Conservation (phyloP, 2,888 invertebrate species). For the Malachius bipustulatus region DNA sequence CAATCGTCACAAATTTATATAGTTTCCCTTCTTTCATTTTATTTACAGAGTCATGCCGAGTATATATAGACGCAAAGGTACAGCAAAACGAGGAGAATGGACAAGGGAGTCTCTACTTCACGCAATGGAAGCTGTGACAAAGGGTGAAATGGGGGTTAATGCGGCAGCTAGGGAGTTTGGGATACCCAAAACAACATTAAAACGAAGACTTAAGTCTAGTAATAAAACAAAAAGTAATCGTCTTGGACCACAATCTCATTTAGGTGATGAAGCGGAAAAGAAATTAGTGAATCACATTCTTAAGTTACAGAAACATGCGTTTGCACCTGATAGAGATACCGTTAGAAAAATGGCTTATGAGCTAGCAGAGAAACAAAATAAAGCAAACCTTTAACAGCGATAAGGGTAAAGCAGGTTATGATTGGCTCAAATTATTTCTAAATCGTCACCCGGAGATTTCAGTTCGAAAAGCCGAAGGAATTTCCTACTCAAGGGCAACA, state of each 20-base stretch:
- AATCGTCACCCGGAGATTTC: slow-evolving; percentile 9
- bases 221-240: not conserved
- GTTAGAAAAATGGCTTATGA: slow-evolving; percentile 2
- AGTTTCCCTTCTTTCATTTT: too few species aligned
- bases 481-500: slow-evolving; percentile 8
- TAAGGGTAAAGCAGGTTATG: slow-evolving; percentile 11
- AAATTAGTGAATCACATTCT: not conserved
- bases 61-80: too few species aligned
- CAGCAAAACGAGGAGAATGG: too few species aligned
- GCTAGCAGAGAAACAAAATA: not conserved
- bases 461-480: slow-evolving; percentile 14
- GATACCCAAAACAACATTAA: too few species aligned
- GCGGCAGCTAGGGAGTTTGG: too few species aligned
- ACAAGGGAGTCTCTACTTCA: too few species aligned
- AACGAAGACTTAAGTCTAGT: not conserved
- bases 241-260: not conserved
- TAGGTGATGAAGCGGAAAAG: slow-evolving; percentile 1
- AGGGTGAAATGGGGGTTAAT: too few species aligned
- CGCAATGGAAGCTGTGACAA: too few species aligned
- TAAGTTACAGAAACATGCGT: not conserved
- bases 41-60: too few species aligned
- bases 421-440: slow-evolving; percentile 13
- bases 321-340: not conserved
- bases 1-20: too few species aligned
- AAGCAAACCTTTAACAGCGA: too few species aligned